Conservation (phyloP, 2,113 vertebrate species). For the Phyllostomus hastatus region DNA sequence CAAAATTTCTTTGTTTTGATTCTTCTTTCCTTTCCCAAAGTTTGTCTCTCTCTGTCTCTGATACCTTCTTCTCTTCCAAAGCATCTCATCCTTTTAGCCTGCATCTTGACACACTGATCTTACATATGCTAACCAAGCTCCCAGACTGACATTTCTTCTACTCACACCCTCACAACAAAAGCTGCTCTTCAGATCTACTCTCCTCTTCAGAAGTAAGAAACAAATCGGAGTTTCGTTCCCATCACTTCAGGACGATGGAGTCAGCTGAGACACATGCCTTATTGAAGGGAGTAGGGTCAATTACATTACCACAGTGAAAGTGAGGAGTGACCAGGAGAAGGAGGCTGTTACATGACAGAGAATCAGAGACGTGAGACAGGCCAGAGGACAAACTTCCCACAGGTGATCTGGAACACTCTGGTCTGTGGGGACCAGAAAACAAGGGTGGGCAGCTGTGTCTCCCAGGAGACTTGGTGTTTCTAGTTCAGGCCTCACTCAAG, state of each 20-base stretch:
- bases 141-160: background rate
- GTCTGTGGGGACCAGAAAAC: background rate
- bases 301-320: background rate
- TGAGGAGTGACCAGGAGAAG: background rate
- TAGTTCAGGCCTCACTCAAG: background rate
- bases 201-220: constrained; percentile 2
- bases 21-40: background rate
- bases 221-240: background rate
- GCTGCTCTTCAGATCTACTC: background rate
- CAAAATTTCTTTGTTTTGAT: background rate
- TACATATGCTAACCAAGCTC: background rate
- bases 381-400: background rate
- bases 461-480: background rate
- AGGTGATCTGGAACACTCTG: background rate
- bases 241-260: background rate
- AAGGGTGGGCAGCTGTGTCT: background rate
- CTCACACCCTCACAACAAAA: background rate
- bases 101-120: background rate
- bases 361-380: background rate
- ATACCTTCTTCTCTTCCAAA: background rate
- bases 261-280: background rate
- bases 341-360: background rate
- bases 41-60: background rate
- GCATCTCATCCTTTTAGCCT: background rate
- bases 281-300: background rate